A percentile compares a stretch with the other conserved stretches of the same genome.
These are phyloP conservation scores for Ethmia dodecea DNA, from an alignment of 2,888 invertebrate genomes.

Conservation along the genomic window DNA sequence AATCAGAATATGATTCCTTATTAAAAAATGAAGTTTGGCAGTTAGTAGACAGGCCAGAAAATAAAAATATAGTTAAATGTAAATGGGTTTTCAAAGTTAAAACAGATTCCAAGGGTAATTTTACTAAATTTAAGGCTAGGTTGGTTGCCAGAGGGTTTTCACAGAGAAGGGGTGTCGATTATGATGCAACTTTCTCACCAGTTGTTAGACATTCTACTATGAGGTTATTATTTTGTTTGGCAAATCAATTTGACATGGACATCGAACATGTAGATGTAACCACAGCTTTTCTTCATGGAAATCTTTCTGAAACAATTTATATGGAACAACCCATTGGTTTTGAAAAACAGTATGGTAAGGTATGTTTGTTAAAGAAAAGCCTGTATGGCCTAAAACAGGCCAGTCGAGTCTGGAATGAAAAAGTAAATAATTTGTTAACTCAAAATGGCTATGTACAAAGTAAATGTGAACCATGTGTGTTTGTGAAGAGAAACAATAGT, in stretches of 20 bases:
- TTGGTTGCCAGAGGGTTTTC: constrained; percentile 12
- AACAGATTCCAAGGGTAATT: constrained; percentile 8
- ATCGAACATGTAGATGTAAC: constrained; percentile 19
- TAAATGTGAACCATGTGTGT: constrained; percentile 18
- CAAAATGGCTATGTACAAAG: constrained; percentile 9
- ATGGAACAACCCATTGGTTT: constrained; percentile 10
- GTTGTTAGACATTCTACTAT: constrained; percentile 12
- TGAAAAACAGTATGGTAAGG: constrained; percentile 10
- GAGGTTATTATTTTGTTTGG: constrained; percentile 7
- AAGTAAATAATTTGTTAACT: constrained; percentile 11
- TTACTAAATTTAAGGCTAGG: constrained; percentile 10
- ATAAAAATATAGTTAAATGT: constrained; percentile 13
- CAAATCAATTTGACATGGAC: constrained; percentile 4
- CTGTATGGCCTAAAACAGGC: constrained; percentile 23
- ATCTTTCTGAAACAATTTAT: constrained; percentile 15
- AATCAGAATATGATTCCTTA: constrained; percentile 13
- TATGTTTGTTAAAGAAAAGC: constrained; percentile 20
- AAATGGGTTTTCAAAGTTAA: constrained; percentile 18
- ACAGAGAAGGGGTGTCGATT: constrained; percentile 12
- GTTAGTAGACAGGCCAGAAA: constrained; percentile 7
- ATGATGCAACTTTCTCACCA: constrained; percentile 14
- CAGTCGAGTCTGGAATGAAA: constrained; percentile 20
- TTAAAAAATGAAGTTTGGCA: constrained; percentile 10
- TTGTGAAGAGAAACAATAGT: constrained; percentile 8
- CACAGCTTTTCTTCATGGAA: constrained; percentile 20